Conservation (phyloP, 2,113 vertebrate genomes). For the Atrichornis clamosus region DNA sequence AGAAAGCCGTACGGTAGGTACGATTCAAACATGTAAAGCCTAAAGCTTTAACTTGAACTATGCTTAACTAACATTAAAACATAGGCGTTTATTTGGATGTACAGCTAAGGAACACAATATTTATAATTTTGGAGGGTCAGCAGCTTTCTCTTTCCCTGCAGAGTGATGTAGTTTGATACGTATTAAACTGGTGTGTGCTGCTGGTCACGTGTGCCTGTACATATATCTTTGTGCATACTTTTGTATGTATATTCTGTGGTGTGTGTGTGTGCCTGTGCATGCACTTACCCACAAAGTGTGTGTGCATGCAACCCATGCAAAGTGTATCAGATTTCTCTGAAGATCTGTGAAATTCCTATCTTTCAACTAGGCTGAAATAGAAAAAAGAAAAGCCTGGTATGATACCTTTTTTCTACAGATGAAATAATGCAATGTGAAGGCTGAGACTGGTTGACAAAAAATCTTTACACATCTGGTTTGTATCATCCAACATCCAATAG, state of each 20-base stretch:
- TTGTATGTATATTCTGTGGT: not conserved
- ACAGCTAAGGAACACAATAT: not conserved
- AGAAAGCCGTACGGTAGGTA: not conserved
- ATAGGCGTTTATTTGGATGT: not conserved
- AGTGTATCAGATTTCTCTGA: not conserved
- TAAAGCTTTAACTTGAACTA: not conserved
- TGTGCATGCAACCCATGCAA: not conserved
- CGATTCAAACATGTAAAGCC: not conserved
- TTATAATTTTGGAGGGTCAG: not conserved
- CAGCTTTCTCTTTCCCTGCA: not conserved
- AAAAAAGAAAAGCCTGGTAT: not conserved
- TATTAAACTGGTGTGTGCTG: not conserved
- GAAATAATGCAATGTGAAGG: not conserved
- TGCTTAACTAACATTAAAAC: not conserved
- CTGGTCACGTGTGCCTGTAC: not conserved
- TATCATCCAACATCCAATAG: not conserved
- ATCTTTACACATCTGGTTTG: not conserved
- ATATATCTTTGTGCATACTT: not conserved
- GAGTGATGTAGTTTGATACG: not conserved
- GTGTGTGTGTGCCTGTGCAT: accelerated
- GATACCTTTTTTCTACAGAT: not conserved
- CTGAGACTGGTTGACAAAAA: not conserved
- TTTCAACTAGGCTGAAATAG: not conserved
- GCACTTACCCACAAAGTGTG: not conserved
- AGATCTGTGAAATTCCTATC: not conserved